Evolutionary conservation across 2,113 vertebrate genomes (phyloP), one percentile per base, ranked within the genome.

Genomic region (Apodemus speciosus): DNA sequence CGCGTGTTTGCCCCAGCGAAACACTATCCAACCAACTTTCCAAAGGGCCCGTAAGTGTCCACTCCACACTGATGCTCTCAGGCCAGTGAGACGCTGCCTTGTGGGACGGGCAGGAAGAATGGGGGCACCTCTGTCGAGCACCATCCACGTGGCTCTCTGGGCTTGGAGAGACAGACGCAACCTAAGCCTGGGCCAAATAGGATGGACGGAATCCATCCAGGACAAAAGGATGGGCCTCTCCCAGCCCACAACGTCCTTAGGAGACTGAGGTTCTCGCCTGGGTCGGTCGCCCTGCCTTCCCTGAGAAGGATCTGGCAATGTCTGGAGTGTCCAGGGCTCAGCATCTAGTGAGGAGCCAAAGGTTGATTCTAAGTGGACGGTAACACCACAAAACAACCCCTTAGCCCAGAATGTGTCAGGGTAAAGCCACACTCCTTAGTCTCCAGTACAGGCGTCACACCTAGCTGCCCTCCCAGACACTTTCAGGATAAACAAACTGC

Each of bases 111-210:
- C 4, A 51, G 20, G 58, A 14, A 14, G 64, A n/a, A 25, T 3
- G 2, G 40, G 58, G 27, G 32, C 25, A 32, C 9, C 40, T 10
- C 21, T 25, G 71, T 20, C 11, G 0, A 53, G 62, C 9, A 6
- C 25, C 43, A 73, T 27, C 14, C 21, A 62, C 9, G 25, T 0
- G 13, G 51, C 1, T 43, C 40, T 58, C 43, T 0, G 0, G 64
- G 84, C 68, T 23, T 46, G 49, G 38, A 58, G 64, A 46, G 0
- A 9, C 66, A 64, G 66, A 53, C 11, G 20, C 30, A 71, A 53
- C 76, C 35, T 21, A 2, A 40, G 46, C 43, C 56, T 25, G 21
- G 76, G 80, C 53, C 73, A 46, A 46, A 9, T 0, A 18, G 49
- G 76, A 68, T 2, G 32, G 58, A 72, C 23, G 76, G 68, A 85